phyloP scores from a whole-genome alignment of 2,113 vertebrate genomes.

The Hystrix brachyura region DNA sequence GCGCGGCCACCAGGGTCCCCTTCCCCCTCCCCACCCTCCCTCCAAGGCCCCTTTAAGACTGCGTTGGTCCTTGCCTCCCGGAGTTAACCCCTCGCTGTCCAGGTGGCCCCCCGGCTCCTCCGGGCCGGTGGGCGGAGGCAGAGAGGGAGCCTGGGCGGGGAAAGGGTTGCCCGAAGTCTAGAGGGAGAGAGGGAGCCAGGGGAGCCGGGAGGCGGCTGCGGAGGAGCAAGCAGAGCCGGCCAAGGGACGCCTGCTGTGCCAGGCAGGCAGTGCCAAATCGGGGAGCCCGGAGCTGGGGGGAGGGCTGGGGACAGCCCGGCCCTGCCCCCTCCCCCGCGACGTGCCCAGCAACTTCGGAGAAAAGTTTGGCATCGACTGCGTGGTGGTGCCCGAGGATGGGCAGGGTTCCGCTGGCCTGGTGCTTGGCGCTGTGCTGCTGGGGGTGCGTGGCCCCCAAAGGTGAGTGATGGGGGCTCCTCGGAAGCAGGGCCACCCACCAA shows the following conservation, averaged over 20 bases:
- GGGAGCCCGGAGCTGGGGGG: conserved; percentile 70
- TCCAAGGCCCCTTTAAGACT: conserved; percentile 80
- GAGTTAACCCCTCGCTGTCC: conserved; percentile 76
- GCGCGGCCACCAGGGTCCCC: not conserved
- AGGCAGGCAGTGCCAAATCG: conserved; percentile 62
- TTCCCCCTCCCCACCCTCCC: conserved; percentile 36
- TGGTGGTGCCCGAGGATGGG: conserved; percentile 71
- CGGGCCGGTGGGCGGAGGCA: conserved; percentile 76
- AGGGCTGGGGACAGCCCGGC: conserved; percentile 80
- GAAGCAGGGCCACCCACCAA: not conserved
- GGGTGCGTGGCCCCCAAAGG: conserved; percentile 48
- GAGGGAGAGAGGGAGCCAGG: conserved; percentile 46
- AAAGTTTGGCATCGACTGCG: conserved; percentile 74
- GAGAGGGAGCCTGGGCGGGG: conserved; percentile 66
- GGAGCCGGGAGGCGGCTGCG: not conserved
- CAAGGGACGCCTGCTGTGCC: conserved; percentile 61
- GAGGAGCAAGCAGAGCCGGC: not conserved
- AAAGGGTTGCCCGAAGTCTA: conserved; percentile 39
- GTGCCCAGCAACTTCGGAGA: conserved; percentile 73
- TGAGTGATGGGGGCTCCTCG: conserved; percentile 60
- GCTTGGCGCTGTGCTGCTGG: conserved; percentile 77
- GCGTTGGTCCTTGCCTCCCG: conserved; percentile 30
- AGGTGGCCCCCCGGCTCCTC: conserved; percentile 68
- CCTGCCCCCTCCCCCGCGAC: conserved; percentile 77
- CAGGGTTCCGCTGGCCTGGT: conserved; percentile 75